phyloP scores from a whole-genome alignment of 2,113 vertebrate genomes.

The Cyprinodon tularosa region DNA sequence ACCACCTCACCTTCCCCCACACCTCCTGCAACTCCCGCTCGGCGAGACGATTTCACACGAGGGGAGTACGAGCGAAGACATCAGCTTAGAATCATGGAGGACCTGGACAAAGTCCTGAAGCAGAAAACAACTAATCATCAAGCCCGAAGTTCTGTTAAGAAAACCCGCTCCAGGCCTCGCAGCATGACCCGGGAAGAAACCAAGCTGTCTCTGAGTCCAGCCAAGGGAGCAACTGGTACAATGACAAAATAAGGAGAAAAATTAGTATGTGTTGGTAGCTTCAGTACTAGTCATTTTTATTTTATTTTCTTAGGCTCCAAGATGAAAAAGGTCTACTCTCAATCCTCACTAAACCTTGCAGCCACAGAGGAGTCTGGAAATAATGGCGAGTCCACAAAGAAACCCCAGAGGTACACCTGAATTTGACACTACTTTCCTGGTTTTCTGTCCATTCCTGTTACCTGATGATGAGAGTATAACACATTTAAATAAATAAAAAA shows the following conservation, averaged over 20 bases:
- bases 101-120: conserved; percentile 64
- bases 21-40: conserved; percentile 76
- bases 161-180: conserved; percentile 75
- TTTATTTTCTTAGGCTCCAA: conserved; percentile 75
- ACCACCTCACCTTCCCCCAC: conserved; percentile 63
- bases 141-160: conserved; percentile 60
- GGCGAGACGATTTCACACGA: conserved; percentile 84
- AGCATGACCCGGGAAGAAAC: conserved; percentile 86
- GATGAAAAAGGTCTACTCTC: conserved; percentile 76
- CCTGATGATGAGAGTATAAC: not conserved
- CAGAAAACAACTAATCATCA: conserved; percentile 41
- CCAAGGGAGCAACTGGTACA: conserved; percentile 72
- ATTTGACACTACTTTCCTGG: not conserved
- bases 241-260: not conserved
- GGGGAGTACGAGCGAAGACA: conserved; percentile 83
- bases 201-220: conserved; percentile 83
- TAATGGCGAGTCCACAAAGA: conserved; percentile 65
- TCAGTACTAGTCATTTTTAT: not conserved
- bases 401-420: conserved; percentile 64
- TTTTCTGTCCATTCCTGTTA: not conserved
- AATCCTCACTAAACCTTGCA: conserved; percentile 85
- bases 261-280: not conserved
- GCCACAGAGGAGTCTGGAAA: conserved; percentile 75
- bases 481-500: no score
- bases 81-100: conserved; percentile 80